Evolutionary conservation across 2,888 invertebrate species (phyloP).

Genomic region (Thumatha senex): DNA sequence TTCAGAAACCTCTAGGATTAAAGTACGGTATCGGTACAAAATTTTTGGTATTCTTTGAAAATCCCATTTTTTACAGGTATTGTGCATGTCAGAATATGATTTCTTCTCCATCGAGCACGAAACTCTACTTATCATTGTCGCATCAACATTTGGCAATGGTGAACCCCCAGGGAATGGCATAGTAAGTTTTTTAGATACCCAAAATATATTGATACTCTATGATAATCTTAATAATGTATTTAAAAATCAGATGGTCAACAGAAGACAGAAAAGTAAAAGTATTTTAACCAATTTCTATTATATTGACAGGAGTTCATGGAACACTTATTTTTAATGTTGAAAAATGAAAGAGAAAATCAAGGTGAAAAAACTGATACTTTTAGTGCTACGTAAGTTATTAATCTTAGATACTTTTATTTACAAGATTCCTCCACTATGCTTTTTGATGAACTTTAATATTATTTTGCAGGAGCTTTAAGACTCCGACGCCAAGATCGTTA

Average conservation of each 20-base stretch:
- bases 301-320: conserved; percentile 65
- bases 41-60: too few relatives aligned
- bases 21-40: too few relatives aligned
- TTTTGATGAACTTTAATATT: too few relatives aligned
- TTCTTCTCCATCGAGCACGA: conserved; percentile 97
- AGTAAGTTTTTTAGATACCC: conserved; percentile 76
- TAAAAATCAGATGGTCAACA: too few relatives aligned
- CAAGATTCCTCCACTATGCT: too few relatives aligned
- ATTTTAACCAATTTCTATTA: too few relatives aligned
- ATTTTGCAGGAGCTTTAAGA: conserved; percentile 80
- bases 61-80: conserved; percentile 82
- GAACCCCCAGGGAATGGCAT: conserved; percentile 98
- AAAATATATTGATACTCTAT: not conserved
- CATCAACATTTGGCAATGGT: conserved; percentile 98
- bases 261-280: too few relatives aligned
- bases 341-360: conserved; percentile 57
- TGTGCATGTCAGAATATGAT: conserved; percentile 97
- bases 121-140: conserved; percentile 94
- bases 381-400: conserved; percentile 8
- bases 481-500: conserved; percentile 54
- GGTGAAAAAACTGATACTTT: conserved; percentile 38
- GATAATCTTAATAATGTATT: too few relatives aligned
- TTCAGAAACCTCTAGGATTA: too few relatives aligned
- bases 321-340: conserved; percentile 67
- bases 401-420: not conserved